phyloP scores from a whole-genome alignment of 2,113 vertebrate genomes.

The Eurystomus gularis region DNA sequence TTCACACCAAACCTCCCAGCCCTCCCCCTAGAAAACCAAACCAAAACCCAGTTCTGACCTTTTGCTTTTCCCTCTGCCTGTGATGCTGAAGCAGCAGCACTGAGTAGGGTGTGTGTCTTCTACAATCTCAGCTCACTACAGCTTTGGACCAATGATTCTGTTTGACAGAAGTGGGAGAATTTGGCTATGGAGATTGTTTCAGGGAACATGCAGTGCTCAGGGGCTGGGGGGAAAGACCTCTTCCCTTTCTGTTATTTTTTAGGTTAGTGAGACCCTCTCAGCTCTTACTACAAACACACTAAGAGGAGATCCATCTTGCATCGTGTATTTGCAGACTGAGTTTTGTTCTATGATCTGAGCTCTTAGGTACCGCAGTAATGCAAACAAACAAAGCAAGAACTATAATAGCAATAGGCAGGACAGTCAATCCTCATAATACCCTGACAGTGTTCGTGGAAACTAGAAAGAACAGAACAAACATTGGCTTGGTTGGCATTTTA shows the following conservation, averaged over 20 bases:
- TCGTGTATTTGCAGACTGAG: neutral
- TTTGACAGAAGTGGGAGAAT: neutral
- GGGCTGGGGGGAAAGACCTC: neutral
- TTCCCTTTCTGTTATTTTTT: neutral
- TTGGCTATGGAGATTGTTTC: neutral
- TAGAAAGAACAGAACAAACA: constrained; percentile 23
- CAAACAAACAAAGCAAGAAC: constrained; percentile 32
- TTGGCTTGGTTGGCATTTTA: neutral
- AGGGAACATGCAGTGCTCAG: neutral
- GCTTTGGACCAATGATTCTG: rapidly evolving
- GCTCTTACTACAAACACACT: neutral
- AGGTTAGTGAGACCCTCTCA: neutral
- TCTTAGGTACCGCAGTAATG: constrained; percentile 20
- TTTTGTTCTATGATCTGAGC: neutral
- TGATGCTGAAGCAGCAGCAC: neutral
- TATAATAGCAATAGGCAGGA: constrained; percentile 31
- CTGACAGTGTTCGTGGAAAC: neutral
- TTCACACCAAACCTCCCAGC: neutral
- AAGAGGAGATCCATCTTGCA: neutral
- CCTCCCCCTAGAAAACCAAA: neutral
- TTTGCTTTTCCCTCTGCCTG: neutral
- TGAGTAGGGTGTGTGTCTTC: neutral
- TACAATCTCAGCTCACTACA: neutral
- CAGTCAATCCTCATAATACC: constrained; percentile 54
- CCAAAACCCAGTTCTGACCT: rapidly evolving